Base-by-base conservation (phyloP, 2,797 vertebrate genomes). In the Rhodeus uyekii region DNA sequence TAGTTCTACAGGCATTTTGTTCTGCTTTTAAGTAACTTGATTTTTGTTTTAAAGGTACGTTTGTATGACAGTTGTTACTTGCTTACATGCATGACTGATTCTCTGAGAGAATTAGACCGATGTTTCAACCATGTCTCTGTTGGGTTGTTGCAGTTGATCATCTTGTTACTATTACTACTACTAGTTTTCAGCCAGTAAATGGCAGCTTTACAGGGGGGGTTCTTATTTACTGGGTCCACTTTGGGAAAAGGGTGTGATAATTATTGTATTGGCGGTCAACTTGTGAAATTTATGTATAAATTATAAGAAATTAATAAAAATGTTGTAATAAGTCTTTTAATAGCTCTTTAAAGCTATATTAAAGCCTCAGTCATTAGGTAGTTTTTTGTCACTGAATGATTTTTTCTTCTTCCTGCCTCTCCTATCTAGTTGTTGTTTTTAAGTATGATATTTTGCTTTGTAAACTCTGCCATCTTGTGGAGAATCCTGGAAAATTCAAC, bases 31-130 rank as follows among this genome's bases (percentile, higher is more conserved):
- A 88, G 90, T 93, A 80, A 78, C 83, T 92, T 94, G 50, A 61
- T 72, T 86, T 94, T 82, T 58, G 94, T 94, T 93, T 95, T 94
- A 94, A 94, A 83, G 82, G 83, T 92, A 75, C 14, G 88, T 85
- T 94, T 95, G 93, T 96, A 95, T 93, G 91, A 92, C 92, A 93
- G 92, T 91, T 95, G 94, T 94, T 93, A 88, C 96, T 95, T 97
- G 96, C 94, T 86, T 95, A 95, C 96, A 95, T 97, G 97, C 98
- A 98, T 98, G 97, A 96, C 92, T 95, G 96, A 95, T 97, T 97
- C 96, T 98, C 96, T 94, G 92, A 93, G 96, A 97, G 96, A 98
- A 97, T 97, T 96, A 95, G 94, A 95, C 93, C 91, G 93, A 95
- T 95, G 95, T 96, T 97, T 95, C 93, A 90, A 95, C 95, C 94